phyloP scores from a whole-genome alignment of 2,797 vertebrate genomes.

The Myripristis murdjan region DNA sequence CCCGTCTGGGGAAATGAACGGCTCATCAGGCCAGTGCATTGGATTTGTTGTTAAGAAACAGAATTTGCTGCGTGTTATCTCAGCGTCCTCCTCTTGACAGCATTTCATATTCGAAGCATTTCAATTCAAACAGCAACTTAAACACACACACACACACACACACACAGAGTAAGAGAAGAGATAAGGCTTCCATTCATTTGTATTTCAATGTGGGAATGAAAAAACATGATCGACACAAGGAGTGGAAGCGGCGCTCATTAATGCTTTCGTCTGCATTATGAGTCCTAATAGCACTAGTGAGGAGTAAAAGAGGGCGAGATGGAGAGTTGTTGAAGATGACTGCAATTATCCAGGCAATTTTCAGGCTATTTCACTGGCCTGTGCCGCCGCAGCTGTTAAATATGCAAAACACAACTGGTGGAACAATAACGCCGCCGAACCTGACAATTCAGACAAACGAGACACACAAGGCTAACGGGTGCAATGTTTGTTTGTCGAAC shows the following conservation, averaged over 20 bases:
- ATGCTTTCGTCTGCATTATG: conserved; percentile 27
- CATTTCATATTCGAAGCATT: conserved; percentile 43
- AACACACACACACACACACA: conserved; percentile 18
- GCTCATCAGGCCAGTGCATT: conserved; percentile 41
- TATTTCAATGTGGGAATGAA: conserved; percentile 26
- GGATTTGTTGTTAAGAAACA: conserved; percentile 78
- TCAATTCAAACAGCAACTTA: conserved; percentile 24
- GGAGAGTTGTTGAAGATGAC: conserved; percentile 8
- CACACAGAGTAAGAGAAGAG: not conserved
- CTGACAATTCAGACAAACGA: not conserved
- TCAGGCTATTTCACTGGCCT: conserved; percentile 4
- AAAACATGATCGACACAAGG: conserved; percentile 21
- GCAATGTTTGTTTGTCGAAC: not conserved
- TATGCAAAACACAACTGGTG: conserved; percentile 22
- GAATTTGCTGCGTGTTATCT: conserved; percentile 49
- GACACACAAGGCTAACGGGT: conserved; percentile 7
- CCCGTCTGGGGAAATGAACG: conserved; percentile 47
- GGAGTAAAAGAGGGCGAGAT: too few relatives aligned
- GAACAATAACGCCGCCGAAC: conserved; percentile 5
- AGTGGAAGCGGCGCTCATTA: conserved; percentile 10
- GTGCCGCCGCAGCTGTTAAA: too few relatives aligned
- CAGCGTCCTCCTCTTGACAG: conserved; percentile 45
- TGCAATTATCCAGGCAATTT: conserved; percentile 25
- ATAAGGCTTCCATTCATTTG: conserved; percentile 27
- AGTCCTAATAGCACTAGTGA: conserved; percentile 21